Evolutionary conservation across 2,888 invertebrate species (phyloP).

Genomic region (Trachelus iudaicus): DNA sequence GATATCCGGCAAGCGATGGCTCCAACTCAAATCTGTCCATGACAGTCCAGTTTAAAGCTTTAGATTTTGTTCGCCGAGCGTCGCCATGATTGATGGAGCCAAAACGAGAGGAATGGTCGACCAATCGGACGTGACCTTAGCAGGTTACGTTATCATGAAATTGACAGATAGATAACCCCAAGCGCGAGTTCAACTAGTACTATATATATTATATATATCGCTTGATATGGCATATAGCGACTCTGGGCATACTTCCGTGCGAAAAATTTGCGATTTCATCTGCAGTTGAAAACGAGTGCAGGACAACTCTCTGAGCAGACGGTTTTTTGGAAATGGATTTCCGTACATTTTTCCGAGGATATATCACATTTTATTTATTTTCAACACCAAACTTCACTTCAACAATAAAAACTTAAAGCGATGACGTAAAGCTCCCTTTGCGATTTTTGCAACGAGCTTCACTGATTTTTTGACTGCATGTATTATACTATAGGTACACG

Average conservation of each 20-base stretch:
- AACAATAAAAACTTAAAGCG: background rate
- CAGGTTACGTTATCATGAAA: background rate
- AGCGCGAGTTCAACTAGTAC: background rate
- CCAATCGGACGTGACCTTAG: background rate
- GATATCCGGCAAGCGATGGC: background rate
- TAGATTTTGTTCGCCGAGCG: background rate
- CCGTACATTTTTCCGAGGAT: background rate
- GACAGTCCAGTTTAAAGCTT: background rate
- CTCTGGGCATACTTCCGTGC: background rate
- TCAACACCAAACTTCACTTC: background rate
- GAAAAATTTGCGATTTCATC: background rate
- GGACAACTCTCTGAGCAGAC: background rate
- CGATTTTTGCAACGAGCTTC: background rate
- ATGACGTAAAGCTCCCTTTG: background rate
- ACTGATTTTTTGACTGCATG: background rate
- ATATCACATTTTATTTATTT: background rate
- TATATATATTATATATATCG: background rate
- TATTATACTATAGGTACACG: background rate
- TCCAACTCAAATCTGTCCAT: background rate
- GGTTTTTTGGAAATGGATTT: background rate
- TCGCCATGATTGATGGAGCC: background rate
- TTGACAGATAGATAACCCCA: background rate
- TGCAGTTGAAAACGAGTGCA: background rate
- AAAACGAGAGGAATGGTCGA: background rate
- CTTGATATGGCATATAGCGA: background rate